Base-by-base conservation (phyloP, 2,888 invertebrate genomes). In the Anodontia alba region DNA sequence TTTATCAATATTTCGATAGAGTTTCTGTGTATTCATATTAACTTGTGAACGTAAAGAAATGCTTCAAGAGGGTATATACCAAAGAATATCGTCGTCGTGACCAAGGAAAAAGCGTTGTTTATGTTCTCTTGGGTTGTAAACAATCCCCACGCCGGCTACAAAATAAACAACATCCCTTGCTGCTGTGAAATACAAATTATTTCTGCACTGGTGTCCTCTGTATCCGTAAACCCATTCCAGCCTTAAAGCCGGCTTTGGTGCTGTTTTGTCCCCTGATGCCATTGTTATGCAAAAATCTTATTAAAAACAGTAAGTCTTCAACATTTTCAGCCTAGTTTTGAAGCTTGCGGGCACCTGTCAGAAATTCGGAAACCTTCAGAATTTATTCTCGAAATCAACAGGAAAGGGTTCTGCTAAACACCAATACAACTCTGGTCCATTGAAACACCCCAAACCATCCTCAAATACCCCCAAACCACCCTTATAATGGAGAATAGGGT, bases 201-300 rank as follows among this genome's bases (percentile, higher is more conserved):
- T 95, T 66, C 94, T 90, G 87, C 95, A 95, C 68, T 94, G 94
- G 73, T 95, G 94, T 2, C 94, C 94, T 71, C 95, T 90, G 87
- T 95, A 95, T 2, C 95, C 95, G 80, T 94, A 95, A 12, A 95
- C 94, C 95, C 95, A 95, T 77, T 94, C 94, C 75, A 95, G 87
- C 29, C 93, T 89, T 20, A 95, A 90, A 76, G 93, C 93, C 17
- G 92, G 89, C 29, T 89, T 89, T 3, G 94, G 94, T 67, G 94
- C 94, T 69, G 91, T 90, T 76, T 90, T 92, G 38, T 92, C 91
- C 71, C 90, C 89, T 92, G 12, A 92, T 92, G 42, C 7, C 17
- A 8, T 15, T 62, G 12, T 8, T 20, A 29, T 1, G 15, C 5
- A 1, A 62, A 20, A 62, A 62, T 62, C 10, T 29, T 1, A 20